Base-by-base conservation (phyloP, 2,797 vertebrate genomes). In the Pseudopleuronectes americanus region DNA sequence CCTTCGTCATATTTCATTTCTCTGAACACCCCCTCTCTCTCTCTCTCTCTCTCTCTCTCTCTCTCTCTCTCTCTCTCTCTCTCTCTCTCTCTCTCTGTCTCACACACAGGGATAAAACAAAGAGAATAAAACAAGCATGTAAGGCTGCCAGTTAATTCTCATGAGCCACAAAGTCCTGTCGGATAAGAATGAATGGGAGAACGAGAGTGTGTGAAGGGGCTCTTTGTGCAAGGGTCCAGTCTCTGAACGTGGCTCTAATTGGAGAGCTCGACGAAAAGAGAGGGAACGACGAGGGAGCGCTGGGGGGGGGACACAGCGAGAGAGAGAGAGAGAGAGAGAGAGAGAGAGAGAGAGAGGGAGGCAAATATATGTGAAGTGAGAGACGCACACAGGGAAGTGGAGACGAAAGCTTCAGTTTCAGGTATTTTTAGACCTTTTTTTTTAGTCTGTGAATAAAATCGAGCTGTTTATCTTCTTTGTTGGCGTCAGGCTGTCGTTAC, bases 211-310 rank as follows among this genome's bases (percentile, higher is more conserved):
- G 19, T 49, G n/a, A 80, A 67, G 73, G 73, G 43, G 49, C 17
- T 75, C 71, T 73, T 62, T 77, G 76, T 79, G 60, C 26, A 71
- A 68, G 74, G 58, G 79, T 80, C 57, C 31, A 1, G 57, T 66
- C 84, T 90, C 87, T 89, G 82, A 88, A 86, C 57, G 22, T 3
- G 64, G 60, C 68, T 88, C 53, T 90, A 88, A 88, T 87, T 87
- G 86, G 87, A 84, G 80, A 79, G 67, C 71, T 77, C 17, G 63
- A 23, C 80, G 70, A 83, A 79, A 80, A 71, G 12, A 21, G 48
- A 57, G 28, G 48, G 38, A 58, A n/a, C 5, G 24, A 57, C 57
- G 10, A 63, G 55, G 48, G 63, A 86, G 71, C 65, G 71, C 57
- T 63, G 60, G 24, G n/a, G 41, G 48, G 77, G 55, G 65, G 59